Base-by-base conservation (phyloP, 2,113 vertebrate genomes). In the Taxidea taxus region DNA sequence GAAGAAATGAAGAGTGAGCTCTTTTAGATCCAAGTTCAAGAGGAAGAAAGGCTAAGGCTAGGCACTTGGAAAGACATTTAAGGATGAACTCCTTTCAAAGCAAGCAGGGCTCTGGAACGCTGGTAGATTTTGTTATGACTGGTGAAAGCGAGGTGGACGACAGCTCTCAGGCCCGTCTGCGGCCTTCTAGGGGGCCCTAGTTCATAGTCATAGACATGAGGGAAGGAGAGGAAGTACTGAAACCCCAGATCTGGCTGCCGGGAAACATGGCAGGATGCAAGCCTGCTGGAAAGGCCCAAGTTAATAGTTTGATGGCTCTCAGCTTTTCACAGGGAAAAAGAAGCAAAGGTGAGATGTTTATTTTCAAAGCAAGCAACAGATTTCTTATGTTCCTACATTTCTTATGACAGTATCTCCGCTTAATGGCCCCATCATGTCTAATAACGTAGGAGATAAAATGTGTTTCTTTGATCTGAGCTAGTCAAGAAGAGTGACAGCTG, bases 281-380 rank as follows among this genome's bases (percentile, higher is more conserved):
- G 56, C 29, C 0, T 70, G 77, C 74, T 96, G 92, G 66, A 97
- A 97, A 97, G 85, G 86, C 90, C 85, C 87, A 90, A 96, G 81
- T 96, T 95, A 97, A 95, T 97, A 87, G 94, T 97, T 97, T 94
- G 97, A 96, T 97, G 97, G 96, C 90, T 97, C 94, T 94, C 97
- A 95, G 90, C 90, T 96, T 97, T 96, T 97, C 97, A 64, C 85
- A 95, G 91, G 95, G 90, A 86, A 87, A 96, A 94, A 64, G 97
- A 94, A 95, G 94, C 97, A 97, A 97, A 98, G 98, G 97, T 97
- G 97, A 97, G 96, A 95, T 95, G 94, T 98, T 98, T 98, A 98
- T 98, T 98, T 98, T 98, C 98, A 98, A 98, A 98, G 98, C 98
- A 97, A 95, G 92, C 82, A 97, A 95, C 97, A 97, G 97, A 97